Evolutionary conservation across 2,888 invertebrate genomes (phyloP), one percentile per base, ranked within the genome.

Genomic region (Lepidochrysops patricia): DNA sequence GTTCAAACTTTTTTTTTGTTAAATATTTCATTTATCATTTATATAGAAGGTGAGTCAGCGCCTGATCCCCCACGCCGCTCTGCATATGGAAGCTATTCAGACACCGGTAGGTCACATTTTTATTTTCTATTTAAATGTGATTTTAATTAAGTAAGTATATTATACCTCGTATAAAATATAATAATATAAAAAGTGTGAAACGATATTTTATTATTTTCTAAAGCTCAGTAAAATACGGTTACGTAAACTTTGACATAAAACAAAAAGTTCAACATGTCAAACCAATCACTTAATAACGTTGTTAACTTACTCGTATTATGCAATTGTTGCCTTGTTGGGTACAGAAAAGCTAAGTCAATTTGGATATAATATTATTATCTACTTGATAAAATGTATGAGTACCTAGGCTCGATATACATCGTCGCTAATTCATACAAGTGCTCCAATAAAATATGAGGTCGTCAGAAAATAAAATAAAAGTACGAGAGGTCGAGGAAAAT

Each of bases 11-110:
- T 43, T 43, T 15, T 37, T 43, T 29, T 6, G 57, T 23, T 57
- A 57, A 23, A 29, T 4, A 54, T 27, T 54, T 54, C 7, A 54
- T 73, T 72, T 74, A 68, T 78, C 77, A 78, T 78, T 76, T 77
- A 81, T 80, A 70, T 91, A 93, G 92, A 92, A 78, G 88, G 85
- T 77, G 92, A 91, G 73, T 80, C 84, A 69, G 90, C 91, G 70
- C 93, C 93, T 71, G 91, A 92, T 74, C 91, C 93, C 70, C 91
- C 92, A 68, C 92, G 92, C 82, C 90, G 92, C 77, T 84, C 90
- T 60, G 81, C 89, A 68, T 83, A 87, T 70, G 87, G 88, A 77
- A 86, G 84, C 80, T 86, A 82, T 79, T 89, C 89, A 73, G 90
- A 89, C 68, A 83, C 90, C 90, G 92, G 92, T 90, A 91, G 89